Base-by-base conservation (phyloP, 2,888 invertebrate genomes). In the Psylliodes chrysocephalus region DNA sequence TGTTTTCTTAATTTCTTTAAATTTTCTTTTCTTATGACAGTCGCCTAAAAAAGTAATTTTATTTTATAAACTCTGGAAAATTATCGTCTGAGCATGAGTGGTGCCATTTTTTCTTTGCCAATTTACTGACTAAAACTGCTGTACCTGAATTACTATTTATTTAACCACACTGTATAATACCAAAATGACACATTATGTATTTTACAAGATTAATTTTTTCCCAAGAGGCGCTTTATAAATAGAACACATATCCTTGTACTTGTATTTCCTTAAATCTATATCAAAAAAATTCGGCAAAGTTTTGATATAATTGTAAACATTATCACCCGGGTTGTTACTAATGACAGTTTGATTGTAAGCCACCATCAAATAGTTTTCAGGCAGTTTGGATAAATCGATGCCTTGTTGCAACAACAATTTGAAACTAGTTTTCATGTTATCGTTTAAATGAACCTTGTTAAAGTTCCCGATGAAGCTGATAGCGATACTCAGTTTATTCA, bases 401-500 rank as follows among this genome's bases (percentile, higher is more conserved):
- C 84, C 86, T 67, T 81, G 78, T 1, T 81, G 75, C 54, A 87
- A 71, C 25, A 87, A 72, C 63, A 77, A 76, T 63, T 83, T 77
- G 0, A 83, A 79, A 18, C 84, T 84, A 51, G 83, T 79, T 15
- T 85, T 72, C 81, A 86, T 86, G 53, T 74, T 78, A 4, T 75
- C 68, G 1, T 78, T 81, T 38, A 86, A 80, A 40, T 74, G 69
- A 61, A 83, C 82, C 22, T 81, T 82, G 19, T 61, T 51, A 15
- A 59, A 86, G 74, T 85, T 83, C 17, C 86, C 86, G 75, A 86
- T 82, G 69, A 86, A 84, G 61, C 82, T 81, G 35, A 86, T 79
- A 2, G 82, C 83, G 63, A 86, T 78, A 44, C 83, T 81, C 56
- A 81, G 80, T 49, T 74, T 75, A 1, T 18, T 14, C 14, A 82